Base-by-base conservation (phyloP, 2,113 vertebrate species). In the Excalfactoria chinensis region DNA sequence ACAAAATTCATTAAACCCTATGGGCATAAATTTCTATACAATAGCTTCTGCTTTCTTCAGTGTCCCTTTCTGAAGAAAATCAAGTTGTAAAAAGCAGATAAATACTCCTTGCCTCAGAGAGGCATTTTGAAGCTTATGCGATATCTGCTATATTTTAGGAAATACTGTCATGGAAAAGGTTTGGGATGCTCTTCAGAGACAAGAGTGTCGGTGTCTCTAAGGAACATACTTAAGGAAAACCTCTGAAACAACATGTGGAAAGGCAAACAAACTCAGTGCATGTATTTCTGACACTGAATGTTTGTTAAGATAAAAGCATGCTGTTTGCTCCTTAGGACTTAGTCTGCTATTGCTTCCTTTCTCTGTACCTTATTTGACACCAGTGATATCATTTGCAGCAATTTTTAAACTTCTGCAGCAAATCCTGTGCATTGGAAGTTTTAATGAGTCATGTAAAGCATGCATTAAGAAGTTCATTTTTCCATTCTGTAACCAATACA, bases 211-310 rank as follows among this genome's bases (percentile, higher is more conserved):
- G 32, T 43, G 82, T 84, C 46, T 69, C 77, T 91, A 89, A 89
- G 35, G 22, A 90, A 82, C 8, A 49, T 23, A 89, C 79, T 96
- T 84, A 92, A 66, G 35, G 55, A 92, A 85, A 92, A 79, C 37
- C 37, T 76, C 37, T 46, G 63, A 80, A 92, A 86, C 55, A 88
- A 76, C 93, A 95, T 88, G 92, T 77, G 89, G 75, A 94, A 77
- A 83, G 60, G 37, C 69, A 93, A 84, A 74, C 56, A 78, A 95
- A 89, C 86, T 85, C 41, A 76, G 73, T 90, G 70, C 34, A 76
- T 41, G 44, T 64, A 88, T 70, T 93, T 95, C 93, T 94, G 93
- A 93, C 84, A 90, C 92, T 89, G 70, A 53, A 82, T 82, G 81
- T 77, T 72, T 93, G 80, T 21, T 87, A 68, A 90, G 66, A 95